A percentile compares a stretch with the other conserved stretches of the same genome.
phyloP scores from a whole-genome alignment of 2,113 vertebrate genomes.

The Orientallactaga bullata region DNA sequence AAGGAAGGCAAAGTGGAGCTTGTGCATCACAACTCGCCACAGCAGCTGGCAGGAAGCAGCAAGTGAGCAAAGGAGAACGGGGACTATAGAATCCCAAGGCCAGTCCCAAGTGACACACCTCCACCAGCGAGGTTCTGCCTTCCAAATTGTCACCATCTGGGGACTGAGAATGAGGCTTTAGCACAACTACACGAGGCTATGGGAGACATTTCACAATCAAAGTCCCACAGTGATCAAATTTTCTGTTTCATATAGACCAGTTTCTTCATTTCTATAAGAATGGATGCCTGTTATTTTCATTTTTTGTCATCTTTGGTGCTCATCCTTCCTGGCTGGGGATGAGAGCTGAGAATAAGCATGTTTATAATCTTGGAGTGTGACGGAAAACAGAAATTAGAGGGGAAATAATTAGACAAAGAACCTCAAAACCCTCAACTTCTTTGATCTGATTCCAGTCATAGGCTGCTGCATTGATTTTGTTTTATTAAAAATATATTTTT shows the following conservation, averaged over 20 bases:
- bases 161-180: no score
- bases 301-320: background rate
- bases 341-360: background rate
- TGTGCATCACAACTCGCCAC: no score
- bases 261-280: background rate
- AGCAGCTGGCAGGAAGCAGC: no score
- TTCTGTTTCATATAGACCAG: background rate
- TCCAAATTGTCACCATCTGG: no score
- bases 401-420: background rate
- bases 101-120: no score
- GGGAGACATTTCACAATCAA: no score
- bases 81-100: no score
- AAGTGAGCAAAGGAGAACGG: no score
- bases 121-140: no score
- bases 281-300: background rate
- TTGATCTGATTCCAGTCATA: background rate
- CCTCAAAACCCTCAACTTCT: background rate
- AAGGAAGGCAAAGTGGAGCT: no score
- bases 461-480: background rate
- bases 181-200: no score
- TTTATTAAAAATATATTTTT: background rate
- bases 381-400: background rate
- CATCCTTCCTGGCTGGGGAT: background rate
- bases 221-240: no score
- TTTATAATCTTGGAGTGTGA: background rate